Conservation (phyloP, 1,140 invertebrate genomes). For the Drosophila lacteicornis region DNA sequence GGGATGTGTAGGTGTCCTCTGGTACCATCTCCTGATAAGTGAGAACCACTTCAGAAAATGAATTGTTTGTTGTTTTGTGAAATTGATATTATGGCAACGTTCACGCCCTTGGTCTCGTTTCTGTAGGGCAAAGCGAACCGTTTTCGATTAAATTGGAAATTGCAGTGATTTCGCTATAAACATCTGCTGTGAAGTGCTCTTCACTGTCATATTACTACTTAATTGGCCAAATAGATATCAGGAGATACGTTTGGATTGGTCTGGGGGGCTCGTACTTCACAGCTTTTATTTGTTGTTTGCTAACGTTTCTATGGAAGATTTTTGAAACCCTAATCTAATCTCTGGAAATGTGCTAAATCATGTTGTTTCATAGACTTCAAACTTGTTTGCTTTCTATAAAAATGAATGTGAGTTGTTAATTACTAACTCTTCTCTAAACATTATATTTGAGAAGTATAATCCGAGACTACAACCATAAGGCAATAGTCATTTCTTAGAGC, state of each 20-base stretch:
- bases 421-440: neutral
- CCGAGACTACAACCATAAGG: neutral
- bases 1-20: slow-evolving; percentile 6
- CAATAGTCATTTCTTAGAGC: too few relatives aligned
- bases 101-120: slow-evolving; percentile 29
- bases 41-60: slow-evolving; percentile 21
- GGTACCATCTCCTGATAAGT: slow-evolving; percentile 28
- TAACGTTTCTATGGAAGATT: slow-evolving; percentile 32
- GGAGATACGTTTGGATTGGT: too few relatives aligned
- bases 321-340: slow-evolving; percentile 16
- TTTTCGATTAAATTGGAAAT: slow-evolving; percentile 12
- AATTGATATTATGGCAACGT: slow-evolving; percentile 27
- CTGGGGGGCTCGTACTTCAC: slow-evolving; percentile 29
- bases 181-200: slow-evolving; percentile 11
- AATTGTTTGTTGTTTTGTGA: slow-evolving; percentile 29
- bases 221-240: slow-evolving; percentile 27
- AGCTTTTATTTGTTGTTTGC: slow-evolving; percentile 1
- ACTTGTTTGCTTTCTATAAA: neutral
- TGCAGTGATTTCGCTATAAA: slow-evolving; percentile 2
- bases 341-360: slow-evolving; percentile 7
- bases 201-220: slow-evolving; percentile 14
- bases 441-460: neutral
- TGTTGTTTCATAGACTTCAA: neutral
- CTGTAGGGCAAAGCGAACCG: slow-evolving; percentile 33
- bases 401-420: too few relatives aligned